A percentile compares a stretch with the other conserved stretches of the same genome.
These are phyloP conservation scores for Chondrilla cf. caribensis DNA, from an alignment of 37 sponge, comb jelly and placozoan species.

Conservation along the genomic window DNA sequence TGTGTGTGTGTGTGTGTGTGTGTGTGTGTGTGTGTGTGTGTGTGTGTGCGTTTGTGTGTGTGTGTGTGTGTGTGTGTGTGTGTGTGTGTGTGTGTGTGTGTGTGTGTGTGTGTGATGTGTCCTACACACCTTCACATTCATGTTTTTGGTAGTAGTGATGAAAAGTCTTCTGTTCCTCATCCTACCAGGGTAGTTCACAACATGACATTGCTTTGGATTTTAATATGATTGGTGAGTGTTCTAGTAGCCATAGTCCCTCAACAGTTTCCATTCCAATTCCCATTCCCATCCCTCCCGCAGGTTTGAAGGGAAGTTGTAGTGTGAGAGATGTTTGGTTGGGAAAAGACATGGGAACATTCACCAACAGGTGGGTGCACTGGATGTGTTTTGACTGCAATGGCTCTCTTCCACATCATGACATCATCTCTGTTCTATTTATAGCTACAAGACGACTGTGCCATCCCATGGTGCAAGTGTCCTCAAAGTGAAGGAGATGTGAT, in stretches of 20 bases:
- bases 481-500: slow-evolving; percentile 20
- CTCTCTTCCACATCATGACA: too few relatives aligned
- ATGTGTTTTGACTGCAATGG: too few relatives aligned
- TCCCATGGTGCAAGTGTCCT: slow-evolving; percentile 52
- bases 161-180: too few relatives aligned
- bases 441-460: slow-evolving; percentile 12
- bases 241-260: neutral
- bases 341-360: slow-evolving; percentile 36
- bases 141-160: too few relatives aligned
- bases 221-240: slow-evolving; percentile 27
- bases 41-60: too few relatives aligned
- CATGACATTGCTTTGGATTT: slow-evolving; percentile 48
- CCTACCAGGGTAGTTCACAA: slow-evolving; percentile 13
- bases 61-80: too few relatives aligned
- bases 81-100: too few relatives aligned
- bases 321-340: slow-evolving; percentile 65
- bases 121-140: too few relatives aligned
- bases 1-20: too few relatives aligned
- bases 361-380: slow-evolving; percentile 27
- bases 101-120: too few relatives aligned
- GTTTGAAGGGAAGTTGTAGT: slow-evolving; percentile 4
- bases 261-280: neutral
- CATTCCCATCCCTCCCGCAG: neutral
- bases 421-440: neutral
- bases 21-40: too few relatives aligned